Evolutionary conservation across 1,140 invertebrate genomes (phyloP).

Genomic region (Yoshiicerus persimilis): DNA sequence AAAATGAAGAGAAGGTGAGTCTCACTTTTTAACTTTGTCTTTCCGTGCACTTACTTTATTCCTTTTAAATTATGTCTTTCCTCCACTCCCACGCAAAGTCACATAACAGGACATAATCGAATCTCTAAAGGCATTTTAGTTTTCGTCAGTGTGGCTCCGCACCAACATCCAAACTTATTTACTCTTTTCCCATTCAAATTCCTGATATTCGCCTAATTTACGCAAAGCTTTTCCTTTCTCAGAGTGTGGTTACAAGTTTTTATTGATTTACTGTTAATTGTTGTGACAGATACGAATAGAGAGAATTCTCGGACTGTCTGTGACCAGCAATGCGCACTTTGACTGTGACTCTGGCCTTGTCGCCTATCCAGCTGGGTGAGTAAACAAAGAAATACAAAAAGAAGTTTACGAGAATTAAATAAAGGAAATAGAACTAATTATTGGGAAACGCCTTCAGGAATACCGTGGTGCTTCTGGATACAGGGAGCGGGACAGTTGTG

Average conservation of each 20-base stretch:
- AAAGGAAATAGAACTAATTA: too few species aligned
- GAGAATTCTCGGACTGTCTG: constrained; percentile 87
- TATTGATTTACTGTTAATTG: neutral
- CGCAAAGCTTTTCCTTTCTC: neutral
- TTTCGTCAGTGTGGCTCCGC: neutral
- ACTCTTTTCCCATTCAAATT: neutral
- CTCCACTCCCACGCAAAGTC: neutral
- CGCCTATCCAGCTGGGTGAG: constrained; percentile 95
- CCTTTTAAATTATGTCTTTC: neutral
- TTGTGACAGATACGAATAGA: constrained; percentile 84
- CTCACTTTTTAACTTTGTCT: neutral
- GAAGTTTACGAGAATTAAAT: too few species aligned
- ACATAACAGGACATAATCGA: neutral
- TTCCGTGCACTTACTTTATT: neutral
- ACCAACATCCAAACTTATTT: neutral
- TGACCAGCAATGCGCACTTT: constrained; percentile 85
- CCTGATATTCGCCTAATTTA: neutral
- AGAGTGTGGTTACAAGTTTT: neutral
- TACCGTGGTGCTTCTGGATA: constrained; percentile 47
- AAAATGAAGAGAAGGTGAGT: constrained; percentile 49
- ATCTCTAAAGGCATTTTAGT: neutral
- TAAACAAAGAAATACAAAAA: neutral
- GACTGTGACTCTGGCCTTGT: constrained; percentile 84
- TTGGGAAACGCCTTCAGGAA: too few species aligned
- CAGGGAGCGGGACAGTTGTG: constrained; percentile 47